A percentile compares a stretch with the other conserved stretches of the same genome.
These are phyloP conservation scores for Nipponia nippon DNA, from an alignment of 2,113 vertebrate species.

Conservation along the genomic window DNA sequence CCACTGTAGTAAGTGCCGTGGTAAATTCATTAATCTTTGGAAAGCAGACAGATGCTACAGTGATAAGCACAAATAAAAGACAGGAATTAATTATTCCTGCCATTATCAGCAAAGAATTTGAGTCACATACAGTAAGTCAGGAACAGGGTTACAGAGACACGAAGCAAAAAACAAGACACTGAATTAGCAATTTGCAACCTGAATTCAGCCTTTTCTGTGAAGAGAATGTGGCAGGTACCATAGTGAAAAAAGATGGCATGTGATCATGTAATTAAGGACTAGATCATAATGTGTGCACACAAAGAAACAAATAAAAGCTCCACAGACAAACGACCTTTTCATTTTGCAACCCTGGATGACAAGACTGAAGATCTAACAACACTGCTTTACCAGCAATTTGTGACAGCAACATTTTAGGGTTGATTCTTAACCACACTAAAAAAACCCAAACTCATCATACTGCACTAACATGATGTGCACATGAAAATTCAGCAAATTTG, in stretches of 20 bases:
- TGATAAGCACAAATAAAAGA: not conserved
- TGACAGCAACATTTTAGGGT: not conserved
- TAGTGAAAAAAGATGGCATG: not conserved
- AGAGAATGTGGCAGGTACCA: not conserved
- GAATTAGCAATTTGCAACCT: not conserved
- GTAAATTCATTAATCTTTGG: not conserved
- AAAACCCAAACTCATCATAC: not conserved
- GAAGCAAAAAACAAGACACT: not conserved
- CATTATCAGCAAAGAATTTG: not conserved
- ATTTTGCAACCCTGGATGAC: not conserved
- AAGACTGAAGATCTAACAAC: not conserved
- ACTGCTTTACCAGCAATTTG: not conserved
- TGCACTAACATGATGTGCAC: not conserved
- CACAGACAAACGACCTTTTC: not conserved
- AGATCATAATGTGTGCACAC: not conserved
- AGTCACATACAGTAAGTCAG: not conserved
- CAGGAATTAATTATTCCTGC: constrained; percentile 2
- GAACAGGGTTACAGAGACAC: not conserved
- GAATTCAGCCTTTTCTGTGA: not conserved
- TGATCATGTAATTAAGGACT: not conserved
- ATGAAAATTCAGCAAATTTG: not conserved
- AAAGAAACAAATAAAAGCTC: not conserved
- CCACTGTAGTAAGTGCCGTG: not conserved
- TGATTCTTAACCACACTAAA: not conserved
- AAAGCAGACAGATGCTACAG: not conserved